Evolutionary conservation across 2,113 vertebrate genomes (phyloP).

Genomic region (Cynoglossus semilaevis): DNA sequence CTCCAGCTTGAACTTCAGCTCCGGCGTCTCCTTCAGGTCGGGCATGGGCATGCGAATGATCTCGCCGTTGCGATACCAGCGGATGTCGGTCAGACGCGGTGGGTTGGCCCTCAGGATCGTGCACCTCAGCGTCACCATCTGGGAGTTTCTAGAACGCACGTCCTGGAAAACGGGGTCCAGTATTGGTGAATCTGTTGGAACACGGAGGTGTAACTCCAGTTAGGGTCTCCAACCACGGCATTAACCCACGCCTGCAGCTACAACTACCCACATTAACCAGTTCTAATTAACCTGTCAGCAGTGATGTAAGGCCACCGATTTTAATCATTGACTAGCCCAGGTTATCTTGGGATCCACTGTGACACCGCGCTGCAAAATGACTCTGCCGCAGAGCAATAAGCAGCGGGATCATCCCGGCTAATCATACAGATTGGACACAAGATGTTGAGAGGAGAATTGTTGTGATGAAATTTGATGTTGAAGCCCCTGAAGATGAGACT

Average conservation of each 20-base stretch:
- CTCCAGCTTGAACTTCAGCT: constrained; percentile 85
- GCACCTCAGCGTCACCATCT: constrained; percentile 84
- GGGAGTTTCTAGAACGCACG: constrained; percentile 81
- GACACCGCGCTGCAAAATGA: constrained; percentile 59
- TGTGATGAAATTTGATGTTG: constrained; percentile 52
- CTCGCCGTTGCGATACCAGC: constrained; percentile 86
- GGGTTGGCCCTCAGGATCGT: constrained; percentile 86
- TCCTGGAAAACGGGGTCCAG: constrained; percentile 89
- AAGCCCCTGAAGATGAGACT: constrained; percentile 52
- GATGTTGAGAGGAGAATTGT: constrained; percentile 49
- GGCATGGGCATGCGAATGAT: constrained; percentile 72
- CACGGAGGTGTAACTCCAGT: background rate
- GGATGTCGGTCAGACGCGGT: constrained; percentile 80
- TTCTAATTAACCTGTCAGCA: constrained; percentile 67
- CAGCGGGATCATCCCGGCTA: constrained; percentile 57
- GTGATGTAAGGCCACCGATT: constrained; percentile 31
- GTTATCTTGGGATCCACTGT: constrained; percentile 55
- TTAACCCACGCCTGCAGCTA: constrained; percentile 26
- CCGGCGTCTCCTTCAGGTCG: constrained; percentile 83
- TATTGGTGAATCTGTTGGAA: constrained; percentile 81
- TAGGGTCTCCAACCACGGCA: no score
- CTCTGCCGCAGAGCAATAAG: constrained; percentile 57
- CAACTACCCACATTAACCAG: constrained; percentile 53
- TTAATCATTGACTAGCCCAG: constrained; percentile 63
- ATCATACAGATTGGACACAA: constrained; percentile 57